Evolutionary conservation across 2,113 vertebrate species (phyloP).

Genomic region (Nettapus auritus): DNA sequence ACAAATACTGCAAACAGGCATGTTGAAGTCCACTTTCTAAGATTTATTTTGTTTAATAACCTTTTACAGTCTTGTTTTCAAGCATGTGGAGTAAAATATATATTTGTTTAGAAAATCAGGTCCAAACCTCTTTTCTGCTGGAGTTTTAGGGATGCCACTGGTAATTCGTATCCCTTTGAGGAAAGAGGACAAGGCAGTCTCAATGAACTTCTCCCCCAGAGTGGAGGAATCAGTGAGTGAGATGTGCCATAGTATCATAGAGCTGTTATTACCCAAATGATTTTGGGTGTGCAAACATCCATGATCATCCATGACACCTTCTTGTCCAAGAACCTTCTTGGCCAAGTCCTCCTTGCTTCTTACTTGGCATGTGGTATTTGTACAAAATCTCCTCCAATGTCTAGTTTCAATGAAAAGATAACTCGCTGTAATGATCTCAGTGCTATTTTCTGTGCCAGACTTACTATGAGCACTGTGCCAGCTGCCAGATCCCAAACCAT

Average conservation of each 20-base stretch:
- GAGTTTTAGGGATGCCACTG: background rate
- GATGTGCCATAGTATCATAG: background rate
- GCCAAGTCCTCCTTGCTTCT: background rate
- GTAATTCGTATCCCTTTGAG: background rate
- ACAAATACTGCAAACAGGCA: background rate
- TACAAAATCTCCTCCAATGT: background rate
- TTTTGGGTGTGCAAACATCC: background rate
- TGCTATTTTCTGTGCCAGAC: background rate
- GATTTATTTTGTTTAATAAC: background rate
- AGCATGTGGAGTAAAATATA: background rate
- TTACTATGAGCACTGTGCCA: background rate
- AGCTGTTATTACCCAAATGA: background rate
- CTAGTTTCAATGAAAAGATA: background rate
- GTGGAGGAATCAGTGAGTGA: background rate
- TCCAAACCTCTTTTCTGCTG: background rate
- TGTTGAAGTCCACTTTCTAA: background rate
- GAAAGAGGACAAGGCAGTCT: background rate
- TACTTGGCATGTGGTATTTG: background rate
- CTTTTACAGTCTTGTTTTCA: background rate
- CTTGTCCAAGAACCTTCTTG: too few relatives aligned
- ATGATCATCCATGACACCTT: background rate
- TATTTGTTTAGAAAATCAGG: background rate
- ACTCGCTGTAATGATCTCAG: background rate
- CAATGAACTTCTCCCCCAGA: background rate
- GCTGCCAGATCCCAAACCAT: background rate